Evolutionary conservation across 2,797 vertebrate genomes (phyloP), one percentile per base, ranked within the genome.

Genomic region (Vireo griseus): DNA sequence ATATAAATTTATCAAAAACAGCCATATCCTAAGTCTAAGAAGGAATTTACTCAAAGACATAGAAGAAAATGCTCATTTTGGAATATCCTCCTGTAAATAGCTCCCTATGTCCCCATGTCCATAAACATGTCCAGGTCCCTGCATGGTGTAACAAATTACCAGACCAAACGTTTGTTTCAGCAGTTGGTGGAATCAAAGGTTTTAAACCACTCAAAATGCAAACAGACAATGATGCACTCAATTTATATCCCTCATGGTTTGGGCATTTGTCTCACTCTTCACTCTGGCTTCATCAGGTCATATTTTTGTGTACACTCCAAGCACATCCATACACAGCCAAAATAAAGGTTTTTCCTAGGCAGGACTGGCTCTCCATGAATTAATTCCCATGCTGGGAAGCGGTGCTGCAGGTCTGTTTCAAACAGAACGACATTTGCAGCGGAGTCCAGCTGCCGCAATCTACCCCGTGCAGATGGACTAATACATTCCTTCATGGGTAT

Each of bases 381-480:
- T 58, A 68, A 90, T 69, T 94, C 76, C 76, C 73, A 71, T 33
- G 15, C 69, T 65, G 63, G 58, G 87, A 90, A 48, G 35, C 0
- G 0, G 47, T 48, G 61, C 86, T 90, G 71, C 75, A 90, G 87
- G 85, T 78, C 55, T 48, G 18, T 52, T 73, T 88, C 93, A 65
- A 85, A 92, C 31, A 71, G 24, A 93, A 68, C 0, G 0, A 59
- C 4, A 4, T 24, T 68, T 96, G 78, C 95, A 85, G 68, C 2
- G 0, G 86, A 77, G 82, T 81, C 83, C 86, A 84, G 92, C 90
- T 94, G 92, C 76, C 13, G 17, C 48, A 78, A 86, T 81, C 95
- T 84, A 84, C 85, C 92, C 81, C 7, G 3, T 74, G 66, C 83
- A 96, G 86, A 86, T 54, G 63, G 86, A 77, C 88, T 91, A 82